phyloP scores from a whole-genome alignment of 1,140 invertebrate genomes.

The Leptinotarsa defecta region DNA sequence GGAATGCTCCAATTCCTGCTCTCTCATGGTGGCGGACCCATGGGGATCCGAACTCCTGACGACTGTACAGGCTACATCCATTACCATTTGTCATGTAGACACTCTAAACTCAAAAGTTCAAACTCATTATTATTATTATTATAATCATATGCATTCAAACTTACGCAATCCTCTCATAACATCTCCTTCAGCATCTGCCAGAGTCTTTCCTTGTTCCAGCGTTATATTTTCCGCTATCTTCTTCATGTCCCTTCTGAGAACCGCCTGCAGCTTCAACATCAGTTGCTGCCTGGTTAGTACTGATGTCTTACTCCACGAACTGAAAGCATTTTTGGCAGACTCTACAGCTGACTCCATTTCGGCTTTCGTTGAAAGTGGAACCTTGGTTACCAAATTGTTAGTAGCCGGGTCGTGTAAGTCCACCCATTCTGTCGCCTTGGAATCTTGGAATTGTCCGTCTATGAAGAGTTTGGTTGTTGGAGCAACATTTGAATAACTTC shows the following conservation, averaged over 20 bases:
- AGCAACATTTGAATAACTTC: slow-evolving; percentile 53
- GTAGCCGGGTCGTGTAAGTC: slow-evolving; percentile 94
- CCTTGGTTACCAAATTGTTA: slow-evolving; percentile 80
- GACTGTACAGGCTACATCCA: no score
- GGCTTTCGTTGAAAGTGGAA: slow-evolving; percentile 84
- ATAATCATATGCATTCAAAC: slow-evolving; percentile 50
- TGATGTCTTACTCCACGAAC: slow-evolving; percentile 88
- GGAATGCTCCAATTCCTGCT: no score
- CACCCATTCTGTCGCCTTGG: slow-evolving; percentile 89
- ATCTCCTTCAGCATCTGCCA: slow-evolving; percentile 97
- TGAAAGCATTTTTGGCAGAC: slow-evolving; percentile 81
- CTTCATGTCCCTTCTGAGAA: slow-evolving; percentile 73
- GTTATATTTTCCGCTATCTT: slow-evolving; percentile 92
- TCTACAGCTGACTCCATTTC: slow-evolving; percentile 94
- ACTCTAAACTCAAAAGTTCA: no score
- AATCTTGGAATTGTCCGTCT: slow-evolving; percentile 93
- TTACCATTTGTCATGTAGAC: no score
- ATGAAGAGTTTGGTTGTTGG: slow-evolving; percentile 91
- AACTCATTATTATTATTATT: no score
- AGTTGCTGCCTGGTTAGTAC: slow-evolving; percentile 92
- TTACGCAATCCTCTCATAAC: slow-evolving; percentile 94
- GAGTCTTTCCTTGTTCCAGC: slow-evolving; percentile 96
- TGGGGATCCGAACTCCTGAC: no score
- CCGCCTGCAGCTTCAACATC: slow-evolving; percentile 84
- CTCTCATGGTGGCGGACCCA: no score